Percentiles rank a stretch among this genome's conserved stretches.
These are phyloP conservation scores for Arrhamphus sclerolepis DNA, from an alignment of 2,797 vertebrate genomes.

Conservation along the genomic window DNA sequence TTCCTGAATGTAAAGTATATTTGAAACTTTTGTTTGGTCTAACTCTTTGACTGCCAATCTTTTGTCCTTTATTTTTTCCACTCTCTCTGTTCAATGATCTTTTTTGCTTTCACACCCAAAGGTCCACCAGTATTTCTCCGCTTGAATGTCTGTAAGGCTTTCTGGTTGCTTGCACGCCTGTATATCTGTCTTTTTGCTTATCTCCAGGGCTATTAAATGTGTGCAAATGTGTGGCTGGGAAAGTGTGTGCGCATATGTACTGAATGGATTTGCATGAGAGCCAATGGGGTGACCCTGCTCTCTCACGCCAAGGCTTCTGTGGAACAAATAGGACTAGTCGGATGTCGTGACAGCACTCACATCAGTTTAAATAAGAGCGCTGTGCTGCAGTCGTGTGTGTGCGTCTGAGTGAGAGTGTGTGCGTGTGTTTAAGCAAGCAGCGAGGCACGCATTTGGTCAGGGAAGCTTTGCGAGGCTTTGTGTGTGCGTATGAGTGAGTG, in stretches of 20 bases:
- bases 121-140: constrained; percentile 14
- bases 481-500: constrained; percentile 29
- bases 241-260: constrained; percentile 22
- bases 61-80: background rate
- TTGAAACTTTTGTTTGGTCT: constrained; percentile 3
- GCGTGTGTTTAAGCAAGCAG: constrained; percentile 66
- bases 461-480: constrained; percentile 65
- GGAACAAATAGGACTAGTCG: constrained; percentile 80
- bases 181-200: constrained; percentile 64
- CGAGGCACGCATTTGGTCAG: constrained; percentile 68
- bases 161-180: constrained; percentile 22
- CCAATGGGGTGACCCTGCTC: constrained; percentile 78
- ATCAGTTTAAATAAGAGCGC: constrained; percentile 83
- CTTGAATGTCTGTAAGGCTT: constrained; percentile 6
- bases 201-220: constrained; percentile 63
- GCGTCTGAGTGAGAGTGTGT: constrained; percentile 52
- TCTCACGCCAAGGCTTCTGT: constrained; percentile 83
- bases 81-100: background rate
- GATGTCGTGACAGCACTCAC: constrained; percentile 89
- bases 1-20: background rate
- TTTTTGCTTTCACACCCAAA: background rate
- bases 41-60: constrained; percentile 4
- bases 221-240: constrained; percentile 24
- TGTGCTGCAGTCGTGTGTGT: constrained; percentile 58
- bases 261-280: constrained; percentile 83